Base-by-base conservation (phyloP, 92 coral and sea anemone species). In the Bergia puertoricense region DNA sequence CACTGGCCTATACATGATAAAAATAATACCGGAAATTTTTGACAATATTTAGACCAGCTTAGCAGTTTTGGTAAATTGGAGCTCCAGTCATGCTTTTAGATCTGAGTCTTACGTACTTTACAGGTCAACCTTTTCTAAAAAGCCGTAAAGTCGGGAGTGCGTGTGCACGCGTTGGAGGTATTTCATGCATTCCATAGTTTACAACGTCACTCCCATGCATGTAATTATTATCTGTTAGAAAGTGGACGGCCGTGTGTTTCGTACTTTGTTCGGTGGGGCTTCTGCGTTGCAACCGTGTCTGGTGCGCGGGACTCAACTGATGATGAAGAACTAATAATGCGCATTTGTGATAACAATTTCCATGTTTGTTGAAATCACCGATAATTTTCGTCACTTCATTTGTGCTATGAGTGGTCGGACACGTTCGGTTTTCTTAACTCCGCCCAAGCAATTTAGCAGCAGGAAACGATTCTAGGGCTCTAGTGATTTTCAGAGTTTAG, bases 371-470 rank as follows among this genome's bases (percentile, higher is more conserved):
- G 75, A 40, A 74, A 74, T 30, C 14, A 30, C 30, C 30, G 30
- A 30, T 40, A 37, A 74, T 14, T 38, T 13, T 38, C 38, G 77
- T 74, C 77, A 23, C 46, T 20, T 74, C 46, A 74, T 39, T 74
- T 39, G 46, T 40, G 15, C 80, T n/a, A 16, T 41, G 36, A 36
- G 43, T 40, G 15, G 77, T 11, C 38, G 77, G 77, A 74, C 79
- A 39, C 14, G 18, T 0, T 42, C 8, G 46, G 42, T 41, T 39
- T 51, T 80, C 20, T 8, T 18, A 56, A 65, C 85, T 40, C 85
- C 73, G 68, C 85, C 85, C 85, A 40, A 38, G 14, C 15, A 59
- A 81, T 81, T 81, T 59, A 5, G 41, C 69, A 30, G 45, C 83
- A 54, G 43, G 68, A 80, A 56, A 8, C 18, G 45, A 56, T 20